A percentile compares a stretch with the other conserved stretches of the same genome.
phyloP scores from a whole-genome alignment of 2,113 vertebrate genomes.

The Heterocephalus glaber region DNA sequence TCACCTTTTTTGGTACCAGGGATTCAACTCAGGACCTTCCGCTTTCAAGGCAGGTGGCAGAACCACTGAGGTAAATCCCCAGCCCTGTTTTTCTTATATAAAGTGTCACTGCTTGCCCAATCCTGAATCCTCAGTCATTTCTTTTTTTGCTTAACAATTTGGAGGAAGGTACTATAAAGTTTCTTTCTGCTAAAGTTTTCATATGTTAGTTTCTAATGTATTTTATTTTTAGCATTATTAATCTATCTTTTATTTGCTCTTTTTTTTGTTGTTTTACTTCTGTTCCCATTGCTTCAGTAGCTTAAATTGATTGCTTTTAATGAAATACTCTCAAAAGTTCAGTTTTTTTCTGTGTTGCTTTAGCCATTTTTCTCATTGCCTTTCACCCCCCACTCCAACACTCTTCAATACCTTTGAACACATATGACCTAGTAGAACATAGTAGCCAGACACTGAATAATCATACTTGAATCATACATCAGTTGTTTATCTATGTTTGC shows the following conservation, averaged over 20 bases:
- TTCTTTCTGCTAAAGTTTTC: slow-evolving; percentile 13
- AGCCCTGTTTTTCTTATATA: slow-evolving; percentile 15
- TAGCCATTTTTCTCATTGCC: slow-evolving; percentile 16
- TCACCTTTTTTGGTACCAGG: no score
- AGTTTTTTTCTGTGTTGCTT: slow-evolving; percentile 45
- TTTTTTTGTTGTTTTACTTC: neutral
- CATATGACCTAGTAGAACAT: neutral
- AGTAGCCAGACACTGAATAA: slow-evolving; percentile 27
- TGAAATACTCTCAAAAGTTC: neutral
- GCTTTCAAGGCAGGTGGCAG: no score
- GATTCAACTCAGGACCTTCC: no score
- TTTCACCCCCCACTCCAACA: neutral
- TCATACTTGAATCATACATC: neutral
- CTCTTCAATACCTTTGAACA: slow-evolving; percentile 16
- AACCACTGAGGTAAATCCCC: no score
- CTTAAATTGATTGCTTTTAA: slow-evolving; percentile 8
- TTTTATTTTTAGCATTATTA: slow-evolving; percentile 59
- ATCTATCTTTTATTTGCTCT: slow-evolving; percentile 12
- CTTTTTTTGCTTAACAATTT: neutral
- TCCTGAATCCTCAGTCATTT: neutral
- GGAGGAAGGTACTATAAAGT: neutral
- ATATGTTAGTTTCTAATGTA: neutral
- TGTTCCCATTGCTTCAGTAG: neutral
- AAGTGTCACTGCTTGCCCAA: neutral
- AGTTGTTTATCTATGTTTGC: slow-evolving; percentile 10